Percentiles rank a stretch among this genome's conserved stretches.
Conservation (phyloP, 2,113 vertebrate genomes). For the Gopherus evgoodei region DNA sequence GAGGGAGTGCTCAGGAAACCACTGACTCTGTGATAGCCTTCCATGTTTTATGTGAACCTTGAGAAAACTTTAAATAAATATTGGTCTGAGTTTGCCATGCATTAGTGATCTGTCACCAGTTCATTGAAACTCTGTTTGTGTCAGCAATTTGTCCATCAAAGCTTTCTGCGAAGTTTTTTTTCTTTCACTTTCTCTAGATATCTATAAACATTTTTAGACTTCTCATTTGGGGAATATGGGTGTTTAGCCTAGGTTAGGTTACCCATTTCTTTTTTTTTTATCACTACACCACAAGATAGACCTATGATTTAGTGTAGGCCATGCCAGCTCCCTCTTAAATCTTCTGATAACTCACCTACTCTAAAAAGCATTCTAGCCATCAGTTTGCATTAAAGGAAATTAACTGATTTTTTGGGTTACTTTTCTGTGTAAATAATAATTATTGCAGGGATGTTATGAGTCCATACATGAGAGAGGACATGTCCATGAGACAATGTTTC, state of each 20-base stretch:
- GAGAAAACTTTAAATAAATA: background rate
- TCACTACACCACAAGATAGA: too few relatives aligned
- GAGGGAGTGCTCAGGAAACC: background rate
- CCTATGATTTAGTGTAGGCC: too few relatives aligned
- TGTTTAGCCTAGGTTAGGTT: too few relatives aligned
- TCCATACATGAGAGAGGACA: background rate
- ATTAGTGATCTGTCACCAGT: background rate
- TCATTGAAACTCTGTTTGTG: background rate
- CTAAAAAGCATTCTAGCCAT: background rate
- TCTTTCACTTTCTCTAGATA: background rate
- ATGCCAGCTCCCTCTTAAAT: background rate
- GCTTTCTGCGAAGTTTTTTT: background rate
- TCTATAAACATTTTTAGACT: background rate
- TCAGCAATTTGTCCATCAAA: background rate
- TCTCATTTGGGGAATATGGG: too few relatives aligned
- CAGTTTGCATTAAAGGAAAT: background rate
- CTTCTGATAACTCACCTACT: background rate
- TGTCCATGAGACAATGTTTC: background rate
- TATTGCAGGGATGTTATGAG: background rate
- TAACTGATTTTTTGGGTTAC: background rate
- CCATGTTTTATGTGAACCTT: background rate
- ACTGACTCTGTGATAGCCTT: background rate
- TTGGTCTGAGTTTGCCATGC: background rate
- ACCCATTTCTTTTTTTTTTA: too few relatives aligned
- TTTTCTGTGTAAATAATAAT: rapidly evolving